These are phyloP conservation scores for Laothoe populi DNA, from an alignment of 2,888 invertebrate genomes.

Conservation along the genomic window DNA sequence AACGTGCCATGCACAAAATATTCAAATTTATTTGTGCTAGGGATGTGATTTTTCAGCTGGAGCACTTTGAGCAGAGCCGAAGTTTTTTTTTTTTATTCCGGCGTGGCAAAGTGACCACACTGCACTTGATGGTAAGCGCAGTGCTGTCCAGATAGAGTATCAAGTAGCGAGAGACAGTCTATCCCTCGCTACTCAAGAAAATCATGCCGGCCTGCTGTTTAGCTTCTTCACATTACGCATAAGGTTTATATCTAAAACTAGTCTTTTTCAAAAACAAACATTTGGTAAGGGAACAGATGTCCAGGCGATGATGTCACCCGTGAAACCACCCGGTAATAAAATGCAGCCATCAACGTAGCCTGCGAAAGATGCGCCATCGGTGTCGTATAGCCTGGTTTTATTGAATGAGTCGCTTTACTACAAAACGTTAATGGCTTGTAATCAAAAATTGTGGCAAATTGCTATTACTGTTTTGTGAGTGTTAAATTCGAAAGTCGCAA, in stretches of 20 bases:
- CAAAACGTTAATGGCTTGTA: constrained; percentile 37
- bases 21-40: too few species aligned
- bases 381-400: constrained; percentile 45
- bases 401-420: constrained; percentile 47
- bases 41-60: too few species aligned
- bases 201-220: neutral
- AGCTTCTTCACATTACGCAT: neutral
- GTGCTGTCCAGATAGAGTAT: too few species aligned
- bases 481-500: constrained; percentile 26
- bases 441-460: constrained; percentile 39
- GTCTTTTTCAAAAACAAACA: neutral
- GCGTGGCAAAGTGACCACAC: too few species aligned
- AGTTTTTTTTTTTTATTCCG: too few species aligned
- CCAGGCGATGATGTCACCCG: constrained; percentile 42
- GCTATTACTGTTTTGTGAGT: constrained; percentile 26
- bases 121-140: too few species aligned
- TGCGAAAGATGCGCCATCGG: constrained; percentile 50
- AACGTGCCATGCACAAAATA: too few species aligned
- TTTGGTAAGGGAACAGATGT: constrained; percentile 28
- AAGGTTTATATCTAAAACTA: neutral
- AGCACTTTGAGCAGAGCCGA: too few species aligned
- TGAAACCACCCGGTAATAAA: constrained; percentile 57
- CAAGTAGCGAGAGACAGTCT: too few species aligned
- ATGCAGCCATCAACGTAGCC: constrained; percentile 52
- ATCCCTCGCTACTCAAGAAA: too few species aligned